Conservation (phyloP, 2,113 vertebrate genomes). For the Poeciliopsis turrubarensis region DNA sequence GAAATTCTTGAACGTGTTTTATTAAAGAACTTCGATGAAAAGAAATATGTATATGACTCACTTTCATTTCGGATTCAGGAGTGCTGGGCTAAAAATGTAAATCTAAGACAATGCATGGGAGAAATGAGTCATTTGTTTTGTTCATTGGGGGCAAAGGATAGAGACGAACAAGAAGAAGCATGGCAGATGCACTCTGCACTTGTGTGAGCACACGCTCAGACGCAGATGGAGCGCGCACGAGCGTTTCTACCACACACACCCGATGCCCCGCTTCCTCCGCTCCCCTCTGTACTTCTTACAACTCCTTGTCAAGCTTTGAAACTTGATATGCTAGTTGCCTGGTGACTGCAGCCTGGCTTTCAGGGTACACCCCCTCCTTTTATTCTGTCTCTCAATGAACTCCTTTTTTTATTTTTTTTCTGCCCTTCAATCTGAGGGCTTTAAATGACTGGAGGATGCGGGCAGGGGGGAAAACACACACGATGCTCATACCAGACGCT, state of each 20-base stretch:
- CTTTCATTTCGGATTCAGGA: neutral
- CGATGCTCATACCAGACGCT: constrained; percentile 47
- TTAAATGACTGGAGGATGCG: constrained; percentile 70
- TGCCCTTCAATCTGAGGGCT: constrained; percentile 53
- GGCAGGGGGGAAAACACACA: constrained; percentile 51
- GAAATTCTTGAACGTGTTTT: constrained; percentile 26
- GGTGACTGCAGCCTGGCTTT: constrained; percentile 74
- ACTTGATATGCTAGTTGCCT: constrained; percentile 79
- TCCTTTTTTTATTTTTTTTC: constrained; percentile 44
- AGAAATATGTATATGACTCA: neutral
- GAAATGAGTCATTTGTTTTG: constrained; percentile 25
- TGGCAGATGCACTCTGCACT: constrained; percentile 27
- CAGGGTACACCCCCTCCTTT: constrained; percentile 66
- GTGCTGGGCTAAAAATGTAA: neutral
- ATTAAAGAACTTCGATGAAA: constrained; percentile 10
- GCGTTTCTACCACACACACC: constrained; percentile 26
- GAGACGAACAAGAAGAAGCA: constrained; percentile 23
- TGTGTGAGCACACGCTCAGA: constrained; percentile 18
- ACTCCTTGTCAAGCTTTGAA: constrained; percentile 79
- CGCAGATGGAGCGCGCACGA: constrained; percentile 25
- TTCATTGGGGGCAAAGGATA: constrained; percentile 13
- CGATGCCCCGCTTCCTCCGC: constrained; percentile 23
- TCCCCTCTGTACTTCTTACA: constrained; percentile 66
- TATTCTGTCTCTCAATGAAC: constrained; percentile 72
- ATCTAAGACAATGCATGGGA: neutral